Percentiles rank a stretch among this genome's conserved stretches.
Conservation (phyloP, 2,113 vertebrate species). For the Dasyornis broadbenti region DNA sequence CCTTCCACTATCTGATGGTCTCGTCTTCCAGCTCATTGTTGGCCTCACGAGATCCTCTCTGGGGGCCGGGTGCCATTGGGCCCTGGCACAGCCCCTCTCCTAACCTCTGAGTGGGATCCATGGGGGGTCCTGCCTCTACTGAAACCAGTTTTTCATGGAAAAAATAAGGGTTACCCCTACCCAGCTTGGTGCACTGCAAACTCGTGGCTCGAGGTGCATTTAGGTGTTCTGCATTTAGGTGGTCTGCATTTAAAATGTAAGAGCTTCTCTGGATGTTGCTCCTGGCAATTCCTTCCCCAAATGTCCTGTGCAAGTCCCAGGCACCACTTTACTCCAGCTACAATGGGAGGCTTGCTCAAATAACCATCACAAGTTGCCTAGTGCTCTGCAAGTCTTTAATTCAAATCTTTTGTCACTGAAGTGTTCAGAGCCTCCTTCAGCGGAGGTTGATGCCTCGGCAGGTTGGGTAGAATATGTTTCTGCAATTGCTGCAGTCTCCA, state of each 20-base stretch:
- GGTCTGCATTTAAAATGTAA: not conserved
- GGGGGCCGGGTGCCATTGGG: not conserved
- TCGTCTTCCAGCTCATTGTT: not conserved
- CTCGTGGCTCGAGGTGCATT: not conserved
- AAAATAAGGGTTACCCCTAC: not conserved
- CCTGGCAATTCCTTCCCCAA: not conserved
- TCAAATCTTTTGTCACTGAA: not conserved
- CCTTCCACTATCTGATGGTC: not conserved
- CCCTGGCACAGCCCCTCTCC: not conserved
- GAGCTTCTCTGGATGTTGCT: not conserved
- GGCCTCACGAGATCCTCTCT: not conserved
- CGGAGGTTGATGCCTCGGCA: not conserved
- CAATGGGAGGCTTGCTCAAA: not conserved
- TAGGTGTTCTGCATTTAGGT: not conserved
- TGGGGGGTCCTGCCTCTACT: not conserved
- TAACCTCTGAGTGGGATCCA: rapidly evolving
- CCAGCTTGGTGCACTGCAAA: not conserved
- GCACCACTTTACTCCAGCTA: not conserved
- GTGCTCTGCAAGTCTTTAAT: not conserved
- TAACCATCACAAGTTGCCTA: not conserved
- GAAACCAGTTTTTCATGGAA: not conserved
- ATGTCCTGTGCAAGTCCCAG: not conserved
- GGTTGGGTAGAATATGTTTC: not conserved
- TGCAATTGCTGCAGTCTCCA: not conserved
- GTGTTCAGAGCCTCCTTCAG: not conserved